Conservation (phyloP, 2,888 invertebrate species). For the Pogonocherus hispidulus region DNA sequence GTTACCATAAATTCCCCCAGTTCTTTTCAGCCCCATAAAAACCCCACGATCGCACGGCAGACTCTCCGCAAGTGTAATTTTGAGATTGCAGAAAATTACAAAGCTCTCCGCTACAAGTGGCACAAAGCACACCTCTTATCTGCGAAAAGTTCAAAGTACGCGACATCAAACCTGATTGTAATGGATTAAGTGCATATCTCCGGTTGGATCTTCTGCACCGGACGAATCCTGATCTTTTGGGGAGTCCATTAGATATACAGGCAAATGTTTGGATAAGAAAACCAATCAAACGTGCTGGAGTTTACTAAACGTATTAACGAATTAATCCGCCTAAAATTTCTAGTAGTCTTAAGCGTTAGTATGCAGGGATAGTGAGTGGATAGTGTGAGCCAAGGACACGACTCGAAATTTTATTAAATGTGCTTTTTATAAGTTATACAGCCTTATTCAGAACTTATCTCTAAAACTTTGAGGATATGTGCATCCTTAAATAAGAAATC, state of each 20-base stretch:
- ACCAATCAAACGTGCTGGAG: slow-evolving; percentile 44
- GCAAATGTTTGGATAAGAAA: slow-evolving; percentile 44
- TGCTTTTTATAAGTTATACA: no score
- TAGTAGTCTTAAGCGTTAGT: no score
- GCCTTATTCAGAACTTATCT: no score
- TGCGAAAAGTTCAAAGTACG: slow-evolving; percentile 53
- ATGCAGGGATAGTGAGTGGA: no score
- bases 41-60: slow-evolving; percentile 27
- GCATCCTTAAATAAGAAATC: no score
- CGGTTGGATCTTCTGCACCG: slow-evolving; percentile 50
- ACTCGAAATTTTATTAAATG: no score
- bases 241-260: slow-evolving; percentile 50
- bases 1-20: slow-evolving; percentile 64
- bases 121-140: slow-evolving; percentile 55
- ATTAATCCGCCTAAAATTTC: no score
- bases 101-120: slow-evolving; percentile 46
- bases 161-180: slow-evolving; percentile 56
- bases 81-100: slow-evolving; percentile 52
- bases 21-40: slow-evolving; percentile 34
- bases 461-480: no score
- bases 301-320: no score
- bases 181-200: slow-evolving; percentile 59
- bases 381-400: no score
- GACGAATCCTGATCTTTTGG: slow-evolving; percentile 47
- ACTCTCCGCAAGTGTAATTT: slow-evolving; percentile 45